phyloP scores from a whole-genome alignment of 2,888 invertebrate genomes.

The Harpalus rubripes region DNA sequence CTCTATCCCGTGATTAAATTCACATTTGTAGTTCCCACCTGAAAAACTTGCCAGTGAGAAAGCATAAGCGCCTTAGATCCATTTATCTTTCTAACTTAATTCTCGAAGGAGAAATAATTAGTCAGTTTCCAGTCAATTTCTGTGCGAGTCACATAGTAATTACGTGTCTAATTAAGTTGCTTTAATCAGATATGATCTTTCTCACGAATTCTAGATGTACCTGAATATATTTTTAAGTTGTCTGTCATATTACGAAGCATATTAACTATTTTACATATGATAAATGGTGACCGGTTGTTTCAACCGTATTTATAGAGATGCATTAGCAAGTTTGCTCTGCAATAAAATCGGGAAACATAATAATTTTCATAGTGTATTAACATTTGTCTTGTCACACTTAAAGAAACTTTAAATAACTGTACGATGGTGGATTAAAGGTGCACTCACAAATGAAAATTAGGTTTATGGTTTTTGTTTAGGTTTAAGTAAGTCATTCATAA shows the following conservation, averaged over 20 bases:
- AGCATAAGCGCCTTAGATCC: conserved; percentile 9
- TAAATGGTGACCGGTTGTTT: conserved; percentile 51
- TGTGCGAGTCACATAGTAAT: conserved; percentile 61
- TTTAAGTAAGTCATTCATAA: too few species aligned
- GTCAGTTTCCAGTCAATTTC: conserved; percentile 54
- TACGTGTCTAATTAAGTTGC: conserved; percentile 60
- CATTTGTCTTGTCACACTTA: conserved; percentile 1
- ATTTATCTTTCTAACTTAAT: conserved; percentile 36
- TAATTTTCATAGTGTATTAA: conserved; percentile 42
- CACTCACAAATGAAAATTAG: too few species aligned
- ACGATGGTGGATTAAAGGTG: neutral
- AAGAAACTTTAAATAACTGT: neutral
- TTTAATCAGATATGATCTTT: conserved; percentile 64
- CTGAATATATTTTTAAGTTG: conserved; percentile 57
- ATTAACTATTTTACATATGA: conserved; percentile 63
- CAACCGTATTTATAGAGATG: conserved; percentile 37
- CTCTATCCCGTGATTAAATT: conserved; percentile 1
- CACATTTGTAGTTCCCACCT: neutral
- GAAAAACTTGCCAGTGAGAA: neutral
- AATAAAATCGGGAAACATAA: conserved; percentile 41
- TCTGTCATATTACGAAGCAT: conserved; percentile 57
- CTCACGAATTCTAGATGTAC: conserved; percentile 64
- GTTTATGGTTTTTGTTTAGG: too few species aligned
- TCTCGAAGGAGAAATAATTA: conserved; percentile 50
- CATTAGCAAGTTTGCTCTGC: conserved; percentile 35